Evolutionary conservation across 2,888 invertebrate species (phyloP).

Genomic region (Tachystola acroxantha): DNA sequence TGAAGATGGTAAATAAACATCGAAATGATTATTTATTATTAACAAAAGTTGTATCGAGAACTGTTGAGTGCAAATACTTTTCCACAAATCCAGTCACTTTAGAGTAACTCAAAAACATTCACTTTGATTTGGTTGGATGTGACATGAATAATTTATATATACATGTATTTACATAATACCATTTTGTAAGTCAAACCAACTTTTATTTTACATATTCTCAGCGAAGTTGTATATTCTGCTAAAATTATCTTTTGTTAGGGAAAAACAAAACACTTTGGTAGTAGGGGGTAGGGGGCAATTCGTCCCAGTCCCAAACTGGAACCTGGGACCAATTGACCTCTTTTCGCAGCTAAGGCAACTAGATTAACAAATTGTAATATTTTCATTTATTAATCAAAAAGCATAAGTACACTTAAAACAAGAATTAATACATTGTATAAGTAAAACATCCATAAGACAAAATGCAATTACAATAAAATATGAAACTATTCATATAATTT

Average conservation of each 20-base stretch:
- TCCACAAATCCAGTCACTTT: too few species aligned
- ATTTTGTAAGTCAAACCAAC: constrained; percentile 6
- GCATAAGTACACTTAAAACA: not conserved
- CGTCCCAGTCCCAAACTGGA: too few species aligned
- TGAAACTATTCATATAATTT: not conserved
- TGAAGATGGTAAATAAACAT: too few species aligned
- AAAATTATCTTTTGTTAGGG: too few species aligned
- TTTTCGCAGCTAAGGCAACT: too few species aligned
- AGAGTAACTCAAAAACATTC: constrained; percentile 23
- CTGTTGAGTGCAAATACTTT: not conserved
- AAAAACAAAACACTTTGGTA: too few species aligned
- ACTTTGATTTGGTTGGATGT: constrained; percentile 29
- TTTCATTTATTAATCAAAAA: not conserved
- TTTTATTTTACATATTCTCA: not conserved
- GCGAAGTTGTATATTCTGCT: too few species aligned
- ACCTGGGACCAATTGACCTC: too few species aligned
- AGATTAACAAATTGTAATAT: not conserved
- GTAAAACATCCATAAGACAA: too few species aligned
- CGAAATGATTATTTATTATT: too few species aligned
- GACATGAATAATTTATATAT: constrained; percentile 9
- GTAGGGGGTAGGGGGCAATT: too few species aligned
- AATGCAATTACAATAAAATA: not conserved
- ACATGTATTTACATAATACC: constrained; percentile 16
- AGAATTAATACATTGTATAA: not conserved
- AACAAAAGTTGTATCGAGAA: too few species aligned